These are phyloP conservation scores for Euschistus heros DNA, from an alignment of 1,140 invertebrate species.

Conservation along the genomic window DNA sequence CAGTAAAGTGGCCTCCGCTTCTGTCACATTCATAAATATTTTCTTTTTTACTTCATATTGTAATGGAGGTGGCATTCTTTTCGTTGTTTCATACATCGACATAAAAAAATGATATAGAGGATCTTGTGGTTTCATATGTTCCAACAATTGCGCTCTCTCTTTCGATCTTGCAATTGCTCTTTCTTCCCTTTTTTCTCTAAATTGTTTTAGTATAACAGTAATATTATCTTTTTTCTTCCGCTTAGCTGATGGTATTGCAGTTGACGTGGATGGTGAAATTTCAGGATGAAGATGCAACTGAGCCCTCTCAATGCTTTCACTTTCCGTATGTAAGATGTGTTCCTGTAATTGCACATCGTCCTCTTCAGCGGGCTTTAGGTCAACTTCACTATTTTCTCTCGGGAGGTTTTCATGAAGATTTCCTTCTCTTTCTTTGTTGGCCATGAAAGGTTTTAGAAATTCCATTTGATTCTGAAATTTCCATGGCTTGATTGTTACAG, in stretches of 20 bases:
- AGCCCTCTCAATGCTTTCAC: no score
- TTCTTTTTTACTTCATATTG: neutral
- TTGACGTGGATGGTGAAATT: neutral
- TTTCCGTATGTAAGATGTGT: no score
- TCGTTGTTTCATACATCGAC: neutral
- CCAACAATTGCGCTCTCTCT: neutral
- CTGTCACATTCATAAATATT: neutral
- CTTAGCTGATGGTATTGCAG: neutral
- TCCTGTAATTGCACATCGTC: no score
- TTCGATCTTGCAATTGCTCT: neutral
- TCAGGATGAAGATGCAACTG: no score
- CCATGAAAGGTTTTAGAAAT: no score
- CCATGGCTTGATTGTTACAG: no score
- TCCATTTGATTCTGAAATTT: no score
- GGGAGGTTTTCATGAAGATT: neutral
- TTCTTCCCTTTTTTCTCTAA: neutral
- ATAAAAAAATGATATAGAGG: neutral
- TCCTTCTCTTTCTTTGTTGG: slow-evolving; percentile 7
- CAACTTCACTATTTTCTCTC: neutral
- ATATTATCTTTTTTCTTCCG: neutral
- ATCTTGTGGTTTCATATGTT: neutral
- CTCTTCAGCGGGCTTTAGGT: neutral
- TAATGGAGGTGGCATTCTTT: neutral
- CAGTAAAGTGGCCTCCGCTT: neutral
- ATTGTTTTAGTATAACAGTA: neutral